Evolutionary conservation across 2,797 vertebrate genomes (phyloP), one percentile per base, ranked within the genome.

Genomic region (Philypnodon macrostomus): DNA sequence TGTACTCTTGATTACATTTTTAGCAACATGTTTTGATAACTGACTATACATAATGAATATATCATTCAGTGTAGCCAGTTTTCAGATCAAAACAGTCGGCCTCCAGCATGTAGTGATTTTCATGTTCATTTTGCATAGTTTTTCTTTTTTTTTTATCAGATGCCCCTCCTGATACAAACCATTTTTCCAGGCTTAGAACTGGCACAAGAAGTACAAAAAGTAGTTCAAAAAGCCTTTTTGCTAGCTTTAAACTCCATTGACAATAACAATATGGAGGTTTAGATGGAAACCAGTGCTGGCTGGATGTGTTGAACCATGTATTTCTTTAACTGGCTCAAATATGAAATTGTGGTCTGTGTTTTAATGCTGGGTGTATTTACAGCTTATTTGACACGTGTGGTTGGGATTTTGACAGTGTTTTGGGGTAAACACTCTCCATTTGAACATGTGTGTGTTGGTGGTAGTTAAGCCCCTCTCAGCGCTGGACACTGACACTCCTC

Each of bases 401-500:
- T 19, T 13, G 33, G 35, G 60, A 65, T 63, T 57, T 60, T 14
- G 16, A 12, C 27, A 12, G 42, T 56, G 23, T 12, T 61, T 35
- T 58, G 32, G 62, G 40, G 23, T 75, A 64, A 75, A 70, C 45
- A 56, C 18, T 54, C 23, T 60, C n/a, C n/a, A 29, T 27, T 31
- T 30, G 33, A n/a, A 49, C 37, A 30, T 33, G 40, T 69, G 47
- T 49, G 29, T 56, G n/a, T n/a, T n/a, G 44, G 18, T 18, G 31
- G 18, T 13, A 16, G 45, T 15, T 30, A 44, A 44, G 14, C 41
- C 41, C 8, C 53, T 35, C 40, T 53, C 37, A 18, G 48, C 51
- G 47, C 70, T 54, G 80, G 78, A 48, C 80, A 76, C 74, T 83
- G 79, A 78, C 82, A 84, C 79, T 84, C 80, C 84, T 87, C 70